phyloP scores from a whole-genome alignment of 23 tunicate genomes.

The Halocynthia roretzi region DNA sequence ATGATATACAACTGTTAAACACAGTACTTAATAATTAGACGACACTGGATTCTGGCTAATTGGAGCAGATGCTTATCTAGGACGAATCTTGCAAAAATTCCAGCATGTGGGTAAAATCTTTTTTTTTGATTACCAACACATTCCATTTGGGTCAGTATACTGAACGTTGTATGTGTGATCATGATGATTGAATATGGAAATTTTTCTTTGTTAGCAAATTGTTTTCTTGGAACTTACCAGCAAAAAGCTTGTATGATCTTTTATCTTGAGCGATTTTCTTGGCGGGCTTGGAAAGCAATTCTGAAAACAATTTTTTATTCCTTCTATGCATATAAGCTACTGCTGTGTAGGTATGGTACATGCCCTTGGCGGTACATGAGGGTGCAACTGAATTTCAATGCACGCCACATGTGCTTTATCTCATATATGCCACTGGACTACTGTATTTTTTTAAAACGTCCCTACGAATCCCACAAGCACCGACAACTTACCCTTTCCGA shows the following conservation, averaged over 20 bases:
- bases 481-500: conserved; percentile 49
- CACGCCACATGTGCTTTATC: no score
- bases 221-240: conserved; percentile 34
- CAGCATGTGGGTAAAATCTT: background rate
- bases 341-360: no score
- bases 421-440: no score
- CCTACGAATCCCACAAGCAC: no score
- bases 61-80: background rate
- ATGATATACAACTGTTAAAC: conserved; percentile 57
- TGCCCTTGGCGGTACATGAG: no score
- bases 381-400: no score
- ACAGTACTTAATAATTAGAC: background rate
- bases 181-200: background rate
- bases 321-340: no score
- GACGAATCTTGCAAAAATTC: background rate
- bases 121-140: no score
- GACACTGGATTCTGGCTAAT: no score
- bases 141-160: no score
- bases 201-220: background rate
- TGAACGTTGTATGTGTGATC: no score
- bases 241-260: conserved; percentile 80
- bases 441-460: no score
- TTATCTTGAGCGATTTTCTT: conserved; percentile 44
- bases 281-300: conserved; percentile 52
- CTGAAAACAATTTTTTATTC: conserved; percentile 10